These are phyloP conservation scores for Chaenogobius annularis DNA, from an alignment of 2,113 vertebrate genomes.

Conservation along the genomic window DNA sequence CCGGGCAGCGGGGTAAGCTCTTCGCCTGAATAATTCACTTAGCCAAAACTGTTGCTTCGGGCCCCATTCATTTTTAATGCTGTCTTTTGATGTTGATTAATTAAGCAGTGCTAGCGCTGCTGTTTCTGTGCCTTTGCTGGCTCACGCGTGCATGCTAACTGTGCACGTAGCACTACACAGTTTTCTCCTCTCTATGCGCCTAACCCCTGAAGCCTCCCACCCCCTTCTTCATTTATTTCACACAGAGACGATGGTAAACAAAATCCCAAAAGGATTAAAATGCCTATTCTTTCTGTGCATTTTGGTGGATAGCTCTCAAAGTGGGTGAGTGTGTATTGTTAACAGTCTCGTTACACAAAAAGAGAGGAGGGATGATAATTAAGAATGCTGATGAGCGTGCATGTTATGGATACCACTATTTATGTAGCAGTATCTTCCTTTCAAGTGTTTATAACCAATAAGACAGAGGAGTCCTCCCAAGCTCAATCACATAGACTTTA, in stretches of 20 bases:
- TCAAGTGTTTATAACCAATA: constrained; percentile 69
- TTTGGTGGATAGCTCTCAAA: constrained; percentile 56
- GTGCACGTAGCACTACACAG: constrained; percentile 41
- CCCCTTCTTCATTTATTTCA: constrained; percentile 23
- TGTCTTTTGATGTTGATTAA: constrained; percentile 82
- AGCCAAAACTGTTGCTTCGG: constrained; percentile 79
- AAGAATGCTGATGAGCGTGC: constrained; percentile 22
- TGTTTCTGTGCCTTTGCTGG: constrained; percentile 60
- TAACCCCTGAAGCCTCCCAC: constrained; percentile 62
- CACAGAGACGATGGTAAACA: constrained; percentile 12
- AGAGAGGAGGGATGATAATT: constrained; percentile 63
- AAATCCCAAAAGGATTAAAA: constrained; percentile 53
- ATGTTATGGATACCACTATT: not conserved
- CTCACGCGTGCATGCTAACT: constrained; percentile 17
- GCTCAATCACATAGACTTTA: constrained; percentile 59
- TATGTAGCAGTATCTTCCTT: constrained; percentile 38
- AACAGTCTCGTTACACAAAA: constrained; percentile 48
- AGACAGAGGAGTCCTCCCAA: constrained; percentile 21
- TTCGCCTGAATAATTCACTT: constrained; percentile 77
- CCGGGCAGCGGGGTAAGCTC: constrained; percentile 69
- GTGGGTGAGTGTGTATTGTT: constrained; percentile 58
- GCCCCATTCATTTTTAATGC: constrained; percentile 80
- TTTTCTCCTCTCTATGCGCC: constrained; percentile 46
- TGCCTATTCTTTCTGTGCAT: constrained; percentile 59
- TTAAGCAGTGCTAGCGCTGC: constrained; percentile 77